phyloP scores from a whole-genome alignment of 2,113 vertebrate genomes.

The Sinocyclocheilus anshuiensis region DNA sequence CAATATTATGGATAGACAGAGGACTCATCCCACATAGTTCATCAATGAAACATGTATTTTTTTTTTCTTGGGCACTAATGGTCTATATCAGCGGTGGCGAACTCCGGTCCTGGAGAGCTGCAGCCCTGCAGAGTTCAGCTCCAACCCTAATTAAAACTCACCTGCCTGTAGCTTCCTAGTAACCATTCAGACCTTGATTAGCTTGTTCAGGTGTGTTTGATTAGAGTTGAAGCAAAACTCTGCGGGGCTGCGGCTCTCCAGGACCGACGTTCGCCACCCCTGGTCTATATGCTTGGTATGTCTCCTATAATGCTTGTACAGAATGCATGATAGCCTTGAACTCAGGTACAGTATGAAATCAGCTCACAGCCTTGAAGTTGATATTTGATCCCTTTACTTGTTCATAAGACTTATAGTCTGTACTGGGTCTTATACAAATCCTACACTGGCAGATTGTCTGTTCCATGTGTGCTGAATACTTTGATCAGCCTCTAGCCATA shows the following conservation, averaged over 20 bases:
- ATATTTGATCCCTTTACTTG: neutral
- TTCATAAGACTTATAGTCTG: neutral
- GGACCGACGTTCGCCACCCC: too few species aligned
- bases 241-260: too few species aligned
- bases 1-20: too few species aligned
- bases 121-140: too few species aligned
- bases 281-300: neutral
- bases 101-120: too few species aligned
- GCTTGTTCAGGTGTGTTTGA: too few species aligned
- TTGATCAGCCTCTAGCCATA: constrained; percentile 5
- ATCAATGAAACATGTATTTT: neutral
- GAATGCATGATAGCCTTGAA: neutral
- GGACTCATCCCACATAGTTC: too few species aligned
- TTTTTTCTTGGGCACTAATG: neutral
- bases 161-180: too few species aligned
- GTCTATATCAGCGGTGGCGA: too few species aligned
- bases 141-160: too few species aligned
- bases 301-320: neutral
- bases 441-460: neutral
- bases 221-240: too few species aligned
- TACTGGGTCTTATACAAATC: neutral
- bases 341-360: neutral
- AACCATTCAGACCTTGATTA: too few species aligned
- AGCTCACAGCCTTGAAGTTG: neutral
- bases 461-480: neutral